A percentile compares a stretch with the other conserved stretches of the same genome.
Conservation (phyloP, 2,888 invertebrate genomes). For the Meiosimyza platycephala region DNA sequence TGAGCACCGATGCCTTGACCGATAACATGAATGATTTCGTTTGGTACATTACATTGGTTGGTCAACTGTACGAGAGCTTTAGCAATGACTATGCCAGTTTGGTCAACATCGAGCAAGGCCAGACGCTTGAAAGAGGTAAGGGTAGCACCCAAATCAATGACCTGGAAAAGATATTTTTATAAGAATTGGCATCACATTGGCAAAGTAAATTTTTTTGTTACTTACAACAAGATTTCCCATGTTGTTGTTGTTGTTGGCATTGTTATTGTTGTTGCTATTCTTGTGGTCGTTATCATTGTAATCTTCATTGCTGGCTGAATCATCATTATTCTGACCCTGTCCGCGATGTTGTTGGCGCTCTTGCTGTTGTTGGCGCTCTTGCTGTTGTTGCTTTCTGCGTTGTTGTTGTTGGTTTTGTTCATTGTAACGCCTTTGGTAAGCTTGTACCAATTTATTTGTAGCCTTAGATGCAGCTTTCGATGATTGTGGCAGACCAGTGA, state of each 20-base stretch:
- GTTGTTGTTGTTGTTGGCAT: conserved; percentile 45
- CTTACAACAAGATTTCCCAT: conserved; percentile 58
- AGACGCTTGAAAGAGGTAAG: conserved; percentile 53
- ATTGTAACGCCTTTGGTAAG: conserved; percentile 60
- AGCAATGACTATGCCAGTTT: conserved; percentile 54
- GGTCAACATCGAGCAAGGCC: conserved; percentile 53
- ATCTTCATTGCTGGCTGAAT: not conserved
- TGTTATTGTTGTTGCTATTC: not conserved
- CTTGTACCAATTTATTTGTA: conserved; percentile 52
- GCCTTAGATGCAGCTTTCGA: conserved; percentile 54
- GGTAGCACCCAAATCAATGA: conserved; percentile 58
- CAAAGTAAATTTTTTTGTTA: not conserved
- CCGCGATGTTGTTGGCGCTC: conserved; percentile 41
- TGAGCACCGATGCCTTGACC: conserved; percentile 62
- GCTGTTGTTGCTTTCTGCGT: conserved; percentile 38
- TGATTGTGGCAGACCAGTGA: conserved; percentile 57
- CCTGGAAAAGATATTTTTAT: conserved; percentile 34
- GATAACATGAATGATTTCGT: conserved; percentile 59
- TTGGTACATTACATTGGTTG: conserved; percentile 51
- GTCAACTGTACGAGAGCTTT: conserved; percentile 54
- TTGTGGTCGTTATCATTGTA: not conserved
- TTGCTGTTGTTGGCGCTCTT: conserved; percentile 43
- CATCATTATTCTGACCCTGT: conserved; percentile 28
- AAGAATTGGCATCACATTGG: too few species aligned
- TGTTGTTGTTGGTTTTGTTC: conserved; percentile 45